A percentile compares a stretch with the other conserved stretches of the same genome.
Conservation (phyloP, 1,140 invertebrate genomes). For the Microplitis mediator region DNA sequence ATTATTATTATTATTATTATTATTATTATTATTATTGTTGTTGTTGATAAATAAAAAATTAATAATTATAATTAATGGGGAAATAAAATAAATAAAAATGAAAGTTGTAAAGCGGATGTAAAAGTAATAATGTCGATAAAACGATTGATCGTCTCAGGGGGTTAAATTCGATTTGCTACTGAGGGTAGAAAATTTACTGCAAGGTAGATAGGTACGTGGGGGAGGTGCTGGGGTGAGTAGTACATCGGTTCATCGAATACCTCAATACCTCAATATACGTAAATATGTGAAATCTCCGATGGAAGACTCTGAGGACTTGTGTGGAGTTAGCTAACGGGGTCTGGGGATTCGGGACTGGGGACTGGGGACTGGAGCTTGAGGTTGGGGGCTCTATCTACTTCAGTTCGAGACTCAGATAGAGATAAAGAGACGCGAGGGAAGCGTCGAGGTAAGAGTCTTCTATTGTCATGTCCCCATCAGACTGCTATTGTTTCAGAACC, state of each 20-base stretch:
- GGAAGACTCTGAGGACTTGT: conserved; percentile 7
- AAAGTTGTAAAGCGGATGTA: neutral
- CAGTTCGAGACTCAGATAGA: too few relatives aligned
- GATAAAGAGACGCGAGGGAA: too few relatives aligned
- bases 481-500: too few relatives aligned
- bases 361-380: too few relatives aligned
- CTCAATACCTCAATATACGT: conserved; percentile 10
- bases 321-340: too few relatives aligned
- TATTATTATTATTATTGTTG: too few relatives aligned
- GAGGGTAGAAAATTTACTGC: neutral
- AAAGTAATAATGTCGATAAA: conserved; percentile 2
- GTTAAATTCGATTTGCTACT: conserved; percentile 15
- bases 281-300: conserved; percentile 29
- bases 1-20: too few relatives aligned
- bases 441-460: too few relatives aligned
- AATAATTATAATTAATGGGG: neutral
- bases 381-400: too few relatives aligned
- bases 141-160: conserved; percentile 12
- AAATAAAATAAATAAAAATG: neutral
- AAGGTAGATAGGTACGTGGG: neutral
- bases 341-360: too few relatives aligned
- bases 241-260: conserved; percentile 13
- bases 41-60: neutral
- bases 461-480: too few relatives aligned
- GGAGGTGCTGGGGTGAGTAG: neutral